Evolutionary conservation across 2,113 vertebrate genomes (phyloP), one percentile per base, ranked within the genome.

Genomic region (Struthio camelus): DNA sequence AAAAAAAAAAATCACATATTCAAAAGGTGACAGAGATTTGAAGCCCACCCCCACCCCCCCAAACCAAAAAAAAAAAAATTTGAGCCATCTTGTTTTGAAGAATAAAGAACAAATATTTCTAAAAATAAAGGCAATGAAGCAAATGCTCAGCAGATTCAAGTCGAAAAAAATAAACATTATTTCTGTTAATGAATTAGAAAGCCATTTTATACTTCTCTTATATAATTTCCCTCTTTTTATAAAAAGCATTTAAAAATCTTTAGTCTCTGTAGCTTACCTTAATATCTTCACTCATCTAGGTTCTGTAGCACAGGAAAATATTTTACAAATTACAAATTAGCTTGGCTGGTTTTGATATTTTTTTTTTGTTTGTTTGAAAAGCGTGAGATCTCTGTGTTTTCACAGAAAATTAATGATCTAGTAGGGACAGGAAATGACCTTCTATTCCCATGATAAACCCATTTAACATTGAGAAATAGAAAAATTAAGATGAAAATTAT

Each of bases 401-500:
- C 78, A 71, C 1, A 24, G 78, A 61, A 94, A 94, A 96, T 75
- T 78, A 90, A 96, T 59, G 75, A 81, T 25, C 80, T 72, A 46
- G 34, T 20, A 1, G 80, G 83, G 80, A 87, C 56, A 80, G 83
- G 89, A 92, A 94, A 79, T 61, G 78, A 95, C 58, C 77, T 72
- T 38, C 56, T 10, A 77, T 80, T 93, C 86, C 85, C 66, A 76
- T 65, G 46, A 71, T 51, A 93, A 94, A 80, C 48, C 50, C 51
- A 40, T 67, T 92, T 85, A 91, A 89, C 7, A 7, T 11, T 79
- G 73, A 92, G 95, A 95, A 96, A 95, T 14, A 91, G 88, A 93
- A 94, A 91, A 96, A 93, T 93, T 81, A 93, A 66, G 94, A 90
- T 54, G 72, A 96, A 96, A 92, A 96, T 86, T 54, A 91, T 30